Conservation (phyloP, 2,797 vertebrate species). For the Adelosebastes latens region DNA sequence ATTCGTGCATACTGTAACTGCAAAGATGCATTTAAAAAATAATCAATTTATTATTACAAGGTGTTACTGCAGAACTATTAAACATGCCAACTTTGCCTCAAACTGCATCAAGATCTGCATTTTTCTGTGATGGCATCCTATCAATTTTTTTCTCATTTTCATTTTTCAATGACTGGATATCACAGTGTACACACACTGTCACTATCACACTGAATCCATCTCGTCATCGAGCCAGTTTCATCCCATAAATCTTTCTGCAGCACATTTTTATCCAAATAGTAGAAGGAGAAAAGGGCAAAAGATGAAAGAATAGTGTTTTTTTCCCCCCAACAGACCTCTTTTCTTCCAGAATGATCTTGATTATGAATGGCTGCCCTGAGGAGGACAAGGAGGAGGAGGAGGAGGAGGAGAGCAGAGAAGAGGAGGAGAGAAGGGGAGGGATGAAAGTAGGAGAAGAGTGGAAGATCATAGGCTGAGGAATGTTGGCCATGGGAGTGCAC, state of each 20-base stretch:
- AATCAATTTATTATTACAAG: neutral
- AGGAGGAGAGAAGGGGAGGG: constrained; percentile 22
- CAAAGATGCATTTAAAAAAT: neutral
- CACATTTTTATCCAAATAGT: constrained; percentile 32
- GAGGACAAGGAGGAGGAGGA: constrained; percentile 2
- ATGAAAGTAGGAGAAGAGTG: constrained; percentile 39
- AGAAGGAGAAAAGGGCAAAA: constrained; percentile 24
- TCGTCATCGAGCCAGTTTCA: neutral
- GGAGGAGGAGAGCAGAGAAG: neutral
- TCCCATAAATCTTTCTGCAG: constrained; percentile 35
- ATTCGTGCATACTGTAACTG: neutral
- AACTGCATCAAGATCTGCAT: neutral
- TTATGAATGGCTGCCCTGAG: constrained; percentile 56
- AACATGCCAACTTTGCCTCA: neutral
- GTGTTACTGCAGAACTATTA: neutral
- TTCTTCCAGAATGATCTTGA: constrained; percentile 54
- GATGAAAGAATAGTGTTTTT: constrained; percentile 48
- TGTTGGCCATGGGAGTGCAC: constrained; percentile 24
- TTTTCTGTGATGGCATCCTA: too few relatives aligned
- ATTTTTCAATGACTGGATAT: neutral
- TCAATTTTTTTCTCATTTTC: too few relatives aligned
- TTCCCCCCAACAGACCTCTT: constrained; percentile 22
- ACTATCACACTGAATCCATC: neutral
- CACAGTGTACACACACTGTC: neutral
- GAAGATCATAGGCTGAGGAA: constrained; percentile 62